Base-by-base conservation (phyloP, 1,140 invertebrate genomes). In the Caenorhabditis inopinata region DNA sequence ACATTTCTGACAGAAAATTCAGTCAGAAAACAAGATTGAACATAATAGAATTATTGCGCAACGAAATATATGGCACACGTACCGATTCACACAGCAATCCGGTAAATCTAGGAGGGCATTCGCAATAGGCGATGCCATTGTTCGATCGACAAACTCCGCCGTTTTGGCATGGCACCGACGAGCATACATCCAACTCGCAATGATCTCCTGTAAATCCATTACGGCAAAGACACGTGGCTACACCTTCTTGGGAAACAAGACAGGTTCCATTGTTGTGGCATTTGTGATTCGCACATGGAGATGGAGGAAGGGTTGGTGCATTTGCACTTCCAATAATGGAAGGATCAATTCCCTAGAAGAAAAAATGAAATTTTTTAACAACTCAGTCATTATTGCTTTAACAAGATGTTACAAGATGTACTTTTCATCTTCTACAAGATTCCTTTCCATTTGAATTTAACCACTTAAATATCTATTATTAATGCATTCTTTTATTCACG, bases 181-280 rank as follows among this genome's bases (percentile, higher is more conserved):
- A 51, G 74, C 82, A 83, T 25, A 78, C 58, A 47, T 83, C 79
- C 29, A 47, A 29, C 58, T 85, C 83, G 68, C 84, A 85, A 76
- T 82, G 83, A 23, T 46, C 53, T n/a, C 84, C 84, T 16, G 46
- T 58, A 62, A 85, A 85, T 27, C 84, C 84, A 23, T 83, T 38
- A 21, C 45, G 49, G 62, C 84, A 85, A 1, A 83, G 58, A 74
- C 84, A 85, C 23, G 58, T 80, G 23, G 84, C 84, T 23, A 68
- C 35, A 7, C 81, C 78, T 23, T 81, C 76, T 48, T 74, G 38
- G 21, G 53, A 42, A 7, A 79, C 84, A 14, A 80, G 74, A 42
- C 84, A 85, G 5, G 81, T 83, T 6, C 84, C 81, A 47, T 83
- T 85, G 73, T 85, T 83, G 16, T 68, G 47, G 35, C 84, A 85